phyloP scores from a whole-genome alignment of 2,797 vertebrate genomes.

The Hirundo rustica region DNA sequence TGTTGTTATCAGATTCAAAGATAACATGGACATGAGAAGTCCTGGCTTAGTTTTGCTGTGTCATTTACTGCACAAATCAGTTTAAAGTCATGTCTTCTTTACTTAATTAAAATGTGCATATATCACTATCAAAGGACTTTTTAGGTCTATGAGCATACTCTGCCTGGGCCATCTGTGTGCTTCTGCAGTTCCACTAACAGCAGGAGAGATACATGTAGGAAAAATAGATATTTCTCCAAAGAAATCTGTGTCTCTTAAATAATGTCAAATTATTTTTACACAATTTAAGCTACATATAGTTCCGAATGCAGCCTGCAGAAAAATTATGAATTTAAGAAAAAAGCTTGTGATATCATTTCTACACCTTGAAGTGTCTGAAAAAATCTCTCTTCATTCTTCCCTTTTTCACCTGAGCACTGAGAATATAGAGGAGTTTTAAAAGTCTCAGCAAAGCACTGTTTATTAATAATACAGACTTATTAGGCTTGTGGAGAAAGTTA shows the following conservation, averaged over 20 bases:
- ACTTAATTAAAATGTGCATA: background rate
- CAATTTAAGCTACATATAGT: background rate
- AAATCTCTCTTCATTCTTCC: background rate
- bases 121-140: background rate
- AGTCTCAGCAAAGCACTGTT: background rate
- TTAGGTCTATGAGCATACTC: background rate
- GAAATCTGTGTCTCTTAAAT: background rate
- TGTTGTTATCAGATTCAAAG: background rate
- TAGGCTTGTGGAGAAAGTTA: background rate
- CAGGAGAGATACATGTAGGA: background rate
- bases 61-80: background rate
- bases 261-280: background rate
- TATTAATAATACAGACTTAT: background rate
- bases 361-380: background rate
- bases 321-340: background rate
- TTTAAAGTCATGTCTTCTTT: background rate
- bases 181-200: background rate
- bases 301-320: background rate
- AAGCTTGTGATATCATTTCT: background rate
- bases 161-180: background rate
- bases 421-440: background rate
- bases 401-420: background rate
- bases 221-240: background rate
- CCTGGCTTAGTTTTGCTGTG: background rate
- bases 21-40: background rate